Conservation (phyloP, 2,888 invertebrate genomes). For the Sericinus montela region DNA sequence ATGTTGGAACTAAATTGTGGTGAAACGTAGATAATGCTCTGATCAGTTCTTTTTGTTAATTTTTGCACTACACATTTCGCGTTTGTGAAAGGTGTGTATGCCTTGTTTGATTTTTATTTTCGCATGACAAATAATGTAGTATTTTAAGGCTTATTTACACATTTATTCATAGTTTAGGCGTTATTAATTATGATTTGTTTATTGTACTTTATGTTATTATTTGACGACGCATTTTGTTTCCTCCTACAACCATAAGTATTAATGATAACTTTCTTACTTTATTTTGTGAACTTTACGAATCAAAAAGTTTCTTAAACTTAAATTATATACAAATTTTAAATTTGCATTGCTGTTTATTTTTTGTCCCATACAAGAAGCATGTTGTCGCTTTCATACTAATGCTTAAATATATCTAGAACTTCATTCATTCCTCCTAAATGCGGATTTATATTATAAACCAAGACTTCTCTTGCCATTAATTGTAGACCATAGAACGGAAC, state of each 20-base stretch:
- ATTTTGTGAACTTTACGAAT: no score
- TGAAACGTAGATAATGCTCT: conserved; percentile 2
- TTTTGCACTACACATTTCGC: conserved; percentile 5
- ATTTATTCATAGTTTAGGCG: neutral
- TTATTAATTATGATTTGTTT: conserved; percentile 4
- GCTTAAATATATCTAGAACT: no score
- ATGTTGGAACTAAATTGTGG: conserved; percentile 15
- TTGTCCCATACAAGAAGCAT: no score
- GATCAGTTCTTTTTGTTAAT: neutral
- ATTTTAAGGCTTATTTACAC: neutral
- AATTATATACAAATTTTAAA: conserved; percentile 1
- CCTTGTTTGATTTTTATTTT: neutral
- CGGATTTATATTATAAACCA: no score
- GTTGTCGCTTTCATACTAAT: no score
- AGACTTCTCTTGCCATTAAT: no score
- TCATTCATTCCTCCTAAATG: no score
- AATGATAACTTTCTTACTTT: neutral
- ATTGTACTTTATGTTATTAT: neutral
- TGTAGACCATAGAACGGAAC: no score
- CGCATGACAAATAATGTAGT: conserved; percentile 8
- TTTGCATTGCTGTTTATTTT: neutral
- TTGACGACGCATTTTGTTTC: neutral
- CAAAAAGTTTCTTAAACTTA: conserved; percentile 6
- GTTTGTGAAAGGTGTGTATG: neutral
- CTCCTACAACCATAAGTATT: neutral